Conservation (phyloP, 2,113 vertebrate species). For the Phasianus colchicus region DNA sequence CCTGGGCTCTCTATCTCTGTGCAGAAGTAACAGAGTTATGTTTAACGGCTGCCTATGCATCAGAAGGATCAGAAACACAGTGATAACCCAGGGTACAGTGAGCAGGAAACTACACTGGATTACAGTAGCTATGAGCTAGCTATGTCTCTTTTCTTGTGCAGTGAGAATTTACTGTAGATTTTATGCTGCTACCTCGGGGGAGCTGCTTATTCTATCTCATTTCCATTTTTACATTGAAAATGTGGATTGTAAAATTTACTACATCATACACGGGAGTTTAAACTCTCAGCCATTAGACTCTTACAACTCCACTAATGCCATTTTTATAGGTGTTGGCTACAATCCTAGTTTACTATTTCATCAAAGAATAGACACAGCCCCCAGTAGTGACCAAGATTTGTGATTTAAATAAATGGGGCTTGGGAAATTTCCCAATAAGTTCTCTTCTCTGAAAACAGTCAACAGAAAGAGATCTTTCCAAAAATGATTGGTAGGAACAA, state of each 20-base stretch:
- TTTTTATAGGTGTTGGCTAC: constrained; percentile 71
- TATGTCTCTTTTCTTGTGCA: neutral
- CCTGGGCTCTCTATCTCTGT: neutral
- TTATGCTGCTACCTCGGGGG: constrained; percentile 47
- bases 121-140: constrained; percentile 17
- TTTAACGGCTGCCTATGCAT: neutral
- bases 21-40: neutral
- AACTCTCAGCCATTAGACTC: constrained; percentile 65
- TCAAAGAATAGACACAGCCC: constrained; percentile 53
- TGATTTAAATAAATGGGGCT: constrained; percentile 45
- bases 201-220: constrained; percentile 59
- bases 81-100: neutral
- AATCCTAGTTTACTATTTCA: constrained; percentile 69
- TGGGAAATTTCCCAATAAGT: constrained; percentile 21
- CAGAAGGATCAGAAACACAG: neutral
- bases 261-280: constrained; percentile 31
- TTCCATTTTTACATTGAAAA: constrained; percentile 71
- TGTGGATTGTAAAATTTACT: constrained; percentile 73
- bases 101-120: neutral
- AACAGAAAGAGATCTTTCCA: neutral
- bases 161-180: constrained; percentile 56
- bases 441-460: constrained; percentile 6
- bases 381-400: constrained; percentile 51
- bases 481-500: neutral
- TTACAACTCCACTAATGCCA: constrained; percentile 71